Conservation (phyloP, 2,797 vertebrate genomes). For the Oryzias sinensis region DNA sequence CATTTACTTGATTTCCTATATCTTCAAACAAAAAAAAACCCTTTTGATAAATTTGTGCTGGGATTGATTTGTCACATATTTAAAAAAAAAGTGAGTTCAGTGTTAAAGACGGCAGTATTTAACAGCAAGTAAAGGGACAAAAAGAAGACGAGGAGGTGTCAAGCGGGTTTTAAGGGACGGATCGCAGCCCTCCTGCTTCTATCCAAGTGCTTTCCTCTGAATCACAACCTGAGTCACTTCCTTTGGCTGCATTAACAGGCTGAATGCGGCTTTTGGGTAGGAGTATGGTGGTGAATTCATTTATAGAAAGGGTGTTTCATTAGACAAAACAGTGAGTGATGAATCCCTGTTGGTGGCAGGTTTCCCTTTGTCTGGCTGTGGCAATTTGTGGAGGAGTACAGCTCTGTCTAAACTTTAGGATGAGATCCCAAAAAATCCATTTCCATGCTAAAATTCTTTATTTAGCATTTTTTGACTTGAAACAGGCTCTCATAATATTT, state of each 20-base stretch:
- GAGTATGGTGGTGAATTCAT: conserved; percentile 62
- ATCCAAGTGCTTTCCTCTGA: conserved; percentile 39
- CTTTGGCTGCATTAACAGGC: conserved; percentile 46
- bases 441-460: neutral
- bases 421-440: neutral
- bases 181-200: conserved; percentile 34
- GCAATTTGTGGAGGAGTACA: conserved; percentile 14
- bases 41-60: too few relatives aligned
- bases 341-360: conserved; percentile 34
- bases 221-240: conserved; percentile 68
- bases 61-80: too few relatives aligned
- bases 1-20: neutral
- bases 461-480: neutral
- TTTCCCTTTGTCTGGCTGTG: conserved; percentile 37
- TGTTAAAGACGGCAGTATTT: too few relatives aligned
- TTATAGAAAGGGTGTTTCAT: conserved; percentile 66
- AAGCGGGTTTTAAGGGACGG: conserved; percentile 16
- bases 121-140: too few relatives aligned
- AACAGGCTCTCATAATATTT: too few relatives aligned
- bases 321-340: conserved; percentile 46
- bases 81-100: too few relatives aligned
- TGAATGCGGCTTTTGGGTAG: conserved; percentile 50
- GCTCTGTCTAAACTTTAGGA: conserved; percentile 2
- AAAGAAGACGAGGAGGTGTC: too few relatives aligned
- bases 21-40: neutral